A percentile compares a stretch with the other conserved stretches of the same genome.
These are phyloP conservation scores for Aepyceros melampus DNA, from an alignment of 2,113 vertebrate genomes.

Conservation along the genomic window DNA sequence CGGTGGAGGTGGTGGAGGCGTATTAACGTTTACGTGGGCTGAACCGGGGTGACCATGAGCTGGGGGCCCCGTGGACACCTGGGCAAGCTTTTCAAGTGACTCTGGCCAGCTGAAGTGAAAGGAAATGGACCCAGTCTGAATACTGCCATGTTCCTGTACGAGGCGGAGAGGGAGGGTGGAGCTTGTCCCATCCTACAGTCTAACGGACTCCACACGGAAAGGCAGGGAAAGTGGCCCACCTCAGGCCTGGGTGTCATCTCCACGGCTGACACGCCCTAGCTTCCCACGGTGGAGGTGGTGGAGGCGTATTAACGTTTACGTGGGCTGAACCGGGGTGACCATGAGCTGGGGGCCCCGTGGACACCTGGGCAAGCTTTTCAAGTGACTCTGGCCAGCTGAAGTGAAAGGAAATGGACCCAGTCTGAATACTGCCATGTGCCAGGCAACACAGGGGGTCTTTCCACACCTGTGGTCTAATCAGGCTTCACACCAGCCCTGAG, in stretches of 20 bases:
- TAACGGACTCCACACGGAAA: rapidly evolving
- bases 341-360: neutral
- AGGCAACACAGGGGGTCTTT: neutral
- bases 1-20: rapidly evolving
- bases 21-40: neutral
- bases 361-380: neutral
- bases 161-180: neutral
- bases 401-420: neutral
- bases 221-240: neutral
- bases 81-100: too few relatives aligned
- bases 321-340: neutral
- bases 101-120: neutral
- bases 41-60: neutral
- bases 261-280: neutral
- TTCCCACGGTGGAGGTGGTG: rapidly evolving
- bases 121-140: neutral
- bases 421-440: neutral
- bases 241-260: neutral
- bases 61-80: neutral
- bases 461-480: neutral
- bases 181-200: neutral
- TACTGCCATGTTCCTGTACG: too few relatives aligned
- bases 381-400: neutral
- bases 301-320: neutral
- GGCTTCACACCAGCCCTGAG: neutral